Evolutionary conservation across 2,797 vertebrate species (phyloP).

Genomic region (Sebastes vulpes): DNA sequence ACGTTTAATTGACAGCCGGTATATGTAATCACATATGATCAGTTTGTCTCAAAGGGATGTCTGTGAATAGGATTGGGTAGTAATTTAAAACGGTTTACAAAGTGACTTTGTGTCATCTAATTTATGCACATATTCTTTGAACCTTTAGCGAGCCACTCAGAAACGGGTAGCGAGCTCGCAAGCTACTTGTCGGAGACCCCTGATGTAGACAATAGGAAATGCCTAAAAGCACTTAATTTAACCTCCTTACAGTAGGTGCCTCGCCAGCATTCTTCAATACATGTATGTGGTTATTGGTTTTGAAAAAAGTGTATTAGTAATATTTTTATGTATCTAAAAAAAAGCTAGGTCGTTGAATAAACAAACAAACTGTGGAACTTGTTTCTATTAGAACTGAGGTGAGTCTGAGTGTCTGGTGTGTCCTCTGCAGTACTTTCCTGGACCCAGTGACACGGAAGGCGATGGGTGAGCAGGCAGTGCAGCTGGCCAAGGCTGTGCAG

Average conservation of each 20-base stretch:
- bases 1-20: too few species aligned
- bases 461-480: slow-evolving; percentile 98
- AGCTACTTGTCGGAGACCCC: too few species aligned
- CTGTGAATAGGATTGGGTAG: too few species aligned
- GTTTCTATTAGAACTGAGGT: neutral
- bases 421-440: slow-evolving; percentile 90
- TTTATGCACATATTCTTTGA: too few species aligned
- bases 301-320: too few species aligned
- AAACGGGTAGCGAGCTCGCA: too few species aligned
- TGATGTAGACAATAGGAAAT: neutral
- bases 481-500: slow-evolving; percentile 94
- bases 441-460: slow-evolving; percentile 90
- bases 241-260: neutral
- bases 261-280: neutral
- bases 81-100: too few species aligned
- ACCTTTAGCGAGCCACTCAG: too few species aligned
- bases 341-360: neutral
- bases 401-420: neutral
- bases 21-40: too few species aligned
- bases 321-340: neutral
- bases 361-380: neutral
- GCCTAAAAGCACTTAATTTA: neutral
- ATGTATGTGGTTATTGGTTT: neutral
- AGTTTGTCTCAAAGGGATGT: too few species aligned
- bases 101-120: too few species aligned